Percentiles rank a stretch among this genome's conserved stretches.
These are phyloP conservation scores for Saxidomus purpurata DNA, from an alignment of 1,140 invertebrate genomes.

Conservation along the genomic window DNA sequence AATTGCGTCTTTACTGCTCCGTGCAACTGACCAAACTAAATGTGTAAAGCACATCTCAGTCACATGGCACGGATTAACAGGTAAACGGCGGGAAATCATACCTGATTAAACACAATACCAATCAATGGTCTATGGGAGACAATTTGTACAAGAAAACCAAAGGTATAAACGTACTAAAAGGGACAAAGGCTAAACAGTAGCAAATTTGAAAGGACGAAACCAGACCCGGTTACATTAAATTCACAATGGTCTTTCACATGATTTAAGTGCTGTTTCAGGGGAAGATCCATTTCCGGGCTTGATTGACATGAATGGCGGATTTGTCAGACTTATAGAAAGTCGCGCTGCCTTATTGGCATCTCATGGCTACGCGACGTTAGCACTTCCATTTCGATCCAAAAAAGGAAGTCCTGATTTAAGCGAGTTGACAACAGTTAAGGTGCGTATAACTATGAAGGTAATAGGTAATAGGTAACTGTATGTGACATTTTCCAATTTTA, in stretches of 20 bases:
- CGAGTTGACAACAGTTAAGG: no score
- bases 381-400: neutral
- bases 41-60: no score
- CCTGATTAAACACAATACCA: no score
- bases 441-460: neutral
- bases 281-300: conserved; percentile 32
- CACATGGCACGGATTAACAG: no score
- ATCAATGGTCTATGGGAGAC: no score
- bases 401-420: neutral
- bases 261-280: conserved; percentile 29
- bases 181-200: no score
- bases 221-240: neutral
- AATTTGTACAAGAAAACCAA: no score
- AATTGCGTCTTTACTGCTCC: no score
- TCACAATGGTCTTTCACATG: neutral
- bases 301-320: conserved; percentile 44
- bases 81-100: no score
- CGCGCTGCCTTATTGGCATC: conserved; percentile 20
- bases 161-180: no score
- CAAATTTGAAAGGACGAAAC: neutral
- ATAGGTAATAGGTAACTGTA: neutral
- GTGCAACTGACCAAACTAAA: no score
- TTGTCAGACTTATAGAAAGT: conserved; percentile 34
- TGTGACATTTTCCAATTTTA: neutral
- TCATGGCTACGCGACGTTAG: conserved; percentile 40